Percentiles rank a stretch among this genome's conserved stretches.
These are phyloP conservation scores for Helicolenus hilgendorfi DNA, from an alignment of 2,797 vertebrate species.

Conservation along the genomic window DNA sequence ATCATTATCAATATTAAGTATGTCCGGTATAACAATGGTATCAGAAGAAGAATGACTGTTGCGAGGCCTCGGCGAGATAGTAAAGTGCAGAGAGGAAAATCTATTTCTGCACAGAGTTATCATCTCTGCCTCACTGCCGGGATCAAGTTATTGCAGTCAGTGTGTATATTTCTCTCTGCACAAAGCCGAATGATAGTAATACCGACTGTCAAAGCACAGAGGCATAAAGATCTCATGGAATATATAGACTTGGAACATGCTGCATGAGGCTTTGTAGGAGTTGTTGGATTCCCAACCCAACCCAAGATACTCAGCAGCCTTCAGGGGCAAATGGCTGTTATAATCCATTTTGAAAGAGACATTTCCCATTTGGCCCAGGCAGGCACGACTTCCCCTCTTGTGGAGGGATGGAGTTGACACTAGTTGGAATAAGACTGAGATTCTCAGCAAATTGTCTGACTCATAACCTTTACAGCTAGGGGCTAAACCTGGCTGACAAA, in stretches of 20 bases:
- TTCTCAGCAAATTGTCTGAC: slow-evolving; percentile 64
- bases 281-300: slow-evolving; percentile 74
- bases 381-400: slow-evolving; percentile 54
- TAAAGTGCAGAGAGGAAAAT: slow-evolving; percentile 53
- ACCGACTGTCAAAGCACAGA: slow-evolving; percentile 71
- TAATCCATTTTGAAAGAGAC: slow-evolving; percentile 87
- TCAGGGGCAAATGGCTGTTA: slow-evolving; percentile 73
- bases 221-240: slow-evolving; percentile 77
- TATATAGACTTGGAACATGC: slow-evolving; percentile 70
- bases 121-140: slow-evolving; percentile 59
- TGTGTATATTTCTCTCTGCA: slow-evolving; percentile 63
- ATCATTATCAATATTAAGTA: slow-evolving; percentile 51
- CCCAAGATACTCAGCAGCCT: slow-evolving; percentile 69
- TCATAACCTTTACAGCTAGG: slow-evolving; percentile 59
- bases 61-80: slow-evolving; percentile 36
- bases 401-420: slow-evolving; percentile 61
- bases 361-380: slow-evolving; percentile 68
- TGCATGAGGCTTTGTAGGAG: slow-evolving; percentile 62
- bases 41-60: slow-evolving; percentile 45
- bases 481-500: slow-evolving; percentile 60
- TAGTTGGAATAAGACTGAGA: slow-evolving; percentile 60
- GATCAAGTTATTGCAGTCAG: slow-evolving; percentile 68
- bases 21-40: slow-evolving; percentile 28
- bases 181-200: slow-evolving; percentile 73
- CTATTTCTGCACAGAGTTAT: slow-evolving; percentile 56